Base-by-base conservation (phyloP, 2,888 invertebrate genomes). In the Tinea trinotella region DNA sequence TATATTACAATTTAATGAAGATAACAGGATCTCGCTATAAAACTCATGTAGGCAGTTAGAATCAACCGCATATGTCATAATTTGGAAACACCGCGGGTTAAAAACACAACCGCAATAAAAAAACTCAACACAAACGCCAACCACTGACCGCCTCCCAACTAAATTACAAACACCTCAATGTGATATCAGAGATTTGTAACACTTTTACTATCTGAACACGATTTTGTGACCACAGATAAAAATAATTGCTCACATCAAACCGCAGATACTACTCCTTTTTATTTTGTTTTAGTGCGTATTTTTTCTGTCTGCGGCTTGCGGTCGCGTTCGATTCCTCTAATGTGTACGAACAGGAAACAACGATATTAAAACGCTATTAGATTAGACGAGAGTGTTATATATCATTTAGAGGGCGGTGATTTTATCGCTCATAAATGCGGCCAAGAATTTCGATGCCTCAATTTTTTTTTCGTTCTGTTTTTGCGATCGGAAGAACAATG, bases 331-430 rank as follows among this genome's bases (percentile, higher is more conserved):
- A 30, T n/a, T 52, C 18, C 12, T 30, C 18, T 20, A 36, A 53
- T 40, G 15, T 53, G 40, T 36, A 52, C 52, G 22, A 15, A 12
- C 40, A 30, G 40, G 44, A 12, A 82, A 68, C 68, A 69, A 59
- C 62, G 73, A 73, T 76, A 84, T 85, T 85, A 84, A 82, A 85
- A 81, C 62, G 79, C 81, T 81, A 84, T 85, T 85, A 85, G 80
- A 73, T 70, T 71, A 75, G 71, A 74, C 68, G 71, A 66, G 62
- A 63, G 66, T 62, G 66, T 74, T 65, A 80, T 82, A 81, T 81
- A 82, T 83, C 81, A 83, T 79, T 73, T 64, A 61, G 61, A 68
- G 13, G 72, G 76, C 74, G 71, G 72, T 70, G 76, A 79, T 79
- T 76, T 77, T 78, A 82, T 78, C 77, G 72, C 70, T 65, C 62